Percentiles rank a stretch among this genome's conserved stretches.
These are phyloP conservation scores for Hypsibius dujardini DNA, from an alignment of 1,140 invertebrate genomes.

Conservation along the genomic window DNA sequence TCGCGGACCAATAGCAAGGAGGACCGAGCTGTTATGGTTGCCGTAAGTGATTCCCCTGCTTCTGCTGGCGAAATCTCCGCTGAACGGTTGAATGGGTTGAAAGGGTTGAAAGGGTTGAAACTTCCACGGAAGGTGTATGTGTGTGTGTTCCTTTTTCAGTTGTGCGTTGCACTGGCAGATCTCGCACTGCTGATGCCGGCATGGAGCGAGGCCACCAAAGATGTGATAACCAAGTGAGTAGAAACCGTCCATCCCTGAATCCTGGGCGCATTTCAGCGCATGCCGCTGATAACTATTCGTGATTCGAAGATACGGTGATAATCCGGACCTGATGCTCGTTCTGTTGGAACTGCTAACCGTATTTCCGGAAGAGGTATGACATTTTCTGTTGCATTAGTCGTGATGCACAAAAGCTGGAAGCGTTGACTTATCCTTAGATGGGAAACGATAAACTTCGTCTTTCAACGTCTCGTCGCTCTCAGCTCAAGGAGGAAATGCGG, in stretches of 20 bases:
- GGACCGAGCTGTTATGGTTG: constrained; percentile 6
- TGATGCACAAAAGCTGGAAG: background rate
- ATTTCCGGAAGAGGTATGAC: background rate
- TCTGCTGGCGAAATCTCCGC: background rate
- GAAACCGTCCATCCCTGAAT: too few species aligned
- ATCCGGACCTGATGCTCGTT: background rate
- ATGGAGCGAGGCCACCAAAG: background rate
- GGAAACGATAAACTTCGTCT: background rate
- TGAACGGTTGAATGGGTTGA: too few species aligned
- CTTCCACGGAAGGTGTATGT: background rate
- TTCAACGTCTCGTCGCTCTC: background rate
- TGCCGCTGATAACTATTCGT: background rate
- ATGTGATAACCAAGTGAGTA: background rate
- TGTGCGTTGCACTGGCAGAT: constrained; percentile 7
- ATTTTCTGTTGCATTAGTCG: background rate
- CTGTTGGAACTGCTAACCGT: background rate
- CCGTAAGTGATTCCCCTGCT: background rate
- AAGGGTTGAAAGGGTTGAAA: too few species aligned
- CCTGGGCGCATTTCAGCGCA: background rate
- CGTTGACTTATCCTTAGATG: background rate
- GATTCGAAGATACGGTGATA: background rate
- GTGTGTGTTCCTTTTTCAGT: background rate
- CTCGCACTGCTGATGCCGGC: background rate
- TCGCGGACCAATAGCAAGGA: background rate
- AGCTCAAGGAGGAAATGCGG: background rate